Base-by-base conservation (phyloP, 2,888 invertebrate species). In the Crematogaster levior region DNA sequence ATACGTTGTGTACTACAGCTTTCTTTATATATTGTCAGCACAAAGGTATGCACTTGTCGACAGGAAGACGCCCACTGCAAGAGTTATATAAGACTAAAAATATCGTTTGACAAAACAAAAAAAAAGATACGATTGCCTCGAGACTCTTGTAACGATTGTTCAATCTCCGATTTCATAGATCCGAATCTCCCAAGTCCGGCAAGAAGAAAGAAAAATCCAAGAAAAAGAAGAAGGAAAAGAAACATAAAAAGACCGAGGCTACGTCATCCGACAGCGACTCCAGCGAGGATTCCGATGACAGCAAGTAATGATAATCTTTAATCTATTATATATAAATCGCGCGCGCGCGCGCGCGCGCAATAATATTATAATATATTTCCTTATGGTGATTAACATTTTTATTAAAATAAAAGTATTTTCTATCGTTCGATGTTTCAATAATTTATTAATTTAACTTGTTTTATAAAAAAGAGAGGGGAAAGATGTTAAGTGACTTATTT, bases 171-270 rank as follows among this genome's bases (percentile, higher is more conserved):
- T 84, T 91, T 92, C 89, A 88, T 93, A 94, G 94, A 89, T 94
- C 94, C 84, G 94, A 94, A 89, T 94, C 94, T 53, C 94, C 94
- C 15, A 94, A 94, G 90, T 89, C 90, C 53, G 91, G 85, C 73
- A 94, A 94, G 90, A 94, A 94, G 86, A 93, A 93, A 91, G 94
- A 94, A 51, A 94, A 93, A 40, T 91, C 93, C 10, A 94, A 94
- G 85, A 93, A 94, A 82, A 94, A 94, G 87, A 95, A 93, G 86
- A 95, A 94, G 90, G 94, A 94, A 10, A 94, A 92, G 89, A 94
- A 93, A 84, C 93, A 94, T 77, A 94, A 93, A 84, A 94, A 94
- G 84, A 79, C 87, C 24, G 93, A 94, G 88, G 90, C 91, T 30
- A 92, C 91, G 75, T 92, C 93, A 27, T 93, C 94, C 56, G 93